These are phyloP conservation scores for Chunga burmeisteri DNA, from an alignment of 2,113 vertebrate species.

Conservation along the genomic window DNA sequence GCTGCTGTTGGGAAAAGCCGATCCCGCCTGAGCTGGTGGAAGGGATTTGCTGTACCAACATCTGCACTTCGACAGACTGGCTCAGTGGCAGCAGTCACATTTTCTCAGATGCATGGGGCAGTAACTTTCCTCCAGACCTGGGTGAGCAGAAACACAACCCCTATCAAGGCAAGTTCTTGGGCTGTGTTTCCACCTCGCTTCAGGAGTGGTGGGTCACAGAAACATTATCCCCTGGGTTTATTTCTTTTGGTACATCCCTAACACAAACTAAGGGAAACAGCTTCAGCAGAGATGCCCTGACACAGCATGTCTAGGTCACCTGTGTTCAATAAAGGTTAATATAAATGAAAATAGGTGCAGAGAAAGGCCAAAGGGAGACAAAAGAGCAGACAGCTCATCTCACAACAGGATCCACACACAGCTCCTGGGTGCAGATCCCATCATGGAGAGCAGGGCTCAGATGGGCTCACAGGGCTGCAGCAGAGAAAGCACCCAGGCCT, in stretches of 20 bases:
- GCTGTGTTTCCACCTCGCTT: neutral
- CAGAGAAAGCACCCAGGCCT: neutral
- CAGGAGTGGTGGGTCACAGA: neutral
- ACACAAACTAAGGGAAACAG: neutral
- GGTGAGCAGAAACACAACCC: neutral
- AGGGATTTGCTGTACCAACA: neutral
- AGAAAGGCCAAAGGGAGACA: neutral
- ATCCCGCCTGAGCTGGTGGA: neutral
- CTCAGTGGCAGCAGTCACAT: neutral
- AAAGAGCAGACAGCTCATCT: neutral
- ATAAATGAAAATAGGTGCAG: neutral
- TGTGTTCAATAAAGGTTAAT: neutral
- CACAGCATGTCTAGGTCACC: neutral
- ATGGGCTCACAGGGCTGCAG: neutral
- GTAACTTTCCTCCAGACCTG: neutral
- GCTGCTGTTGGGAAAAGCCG: neutral
- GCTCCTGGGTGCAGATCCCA: neutral
- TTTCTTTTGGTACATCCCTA: neutral
- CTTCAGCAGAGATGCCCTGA: neutral
- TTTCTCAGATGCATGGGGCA: neutral
- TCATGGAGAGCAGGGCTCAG: neutral
- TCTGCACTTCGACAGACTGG: neutral
- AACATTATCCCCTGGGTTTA: neutral
- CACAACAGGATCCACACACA: neutral
- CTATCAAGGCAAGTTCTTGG: neutral